A percentile compares a stretch with the other conserved stretches of the same genome.
These are phyloP conservation scores for Enoplosus armatus DNA, from an alignment of 2,797 vertebrate species.

Conservation along the genomic window DNA sequence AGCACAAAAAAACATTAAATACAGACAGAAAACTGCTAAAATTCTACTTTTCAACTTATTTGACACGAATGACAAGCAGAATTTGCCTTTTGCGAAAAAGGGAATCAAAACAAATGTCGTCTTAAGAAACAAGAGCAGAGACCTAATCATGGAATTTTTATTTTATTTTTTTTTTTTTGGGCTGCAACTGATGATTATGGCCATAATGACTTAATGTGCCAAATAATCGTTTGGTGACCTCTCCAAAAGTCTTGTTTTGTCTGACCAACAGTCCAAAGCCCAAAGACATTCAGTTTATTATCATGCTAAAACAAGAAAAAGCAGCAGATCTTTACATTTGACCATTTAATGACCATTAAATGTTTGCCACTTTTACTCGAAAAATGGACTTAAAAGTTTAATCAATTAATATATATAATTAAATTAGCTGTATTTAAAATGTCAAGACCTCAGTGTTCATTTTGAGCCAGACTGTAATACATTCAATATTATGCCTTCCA, in stretches of 20 bases:
- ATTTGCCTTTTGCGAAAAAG: not conserved
- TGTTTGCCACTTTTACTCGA: not conserved
- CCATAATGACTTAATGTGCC: not conserved
- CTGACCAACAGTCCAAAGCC: not conserved
- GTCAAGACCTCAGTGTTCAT: not conserved
- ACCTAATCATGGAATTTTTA: not conserved
- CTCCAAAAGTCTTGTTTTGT: not conserved
- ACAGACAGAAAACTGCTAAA: not conserved
- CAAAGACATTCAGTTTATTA: not conserved
- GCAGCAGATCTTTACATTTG: not conserved
- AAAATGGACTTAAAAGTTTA: not conserved
- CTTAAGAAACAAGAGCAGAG: not conserved
- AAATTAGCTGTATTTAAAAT: not conserved
- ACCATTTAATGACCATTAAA: not conserved
- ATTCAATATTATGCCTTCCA: not conserved
- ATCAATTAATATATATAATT: not conserved
- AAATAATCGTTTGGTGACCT: not conserved
- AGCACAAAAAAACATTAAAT: conserved; percentile 1
- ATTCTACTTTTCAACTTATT: not conserved
- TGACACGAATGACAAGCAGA: not conserved
- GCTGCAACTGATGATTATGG: not conserved
- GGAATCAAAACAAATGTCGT: not conserved
- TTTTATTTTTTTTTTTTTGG: not conserved
- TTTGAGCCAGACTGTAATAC: not conserved
- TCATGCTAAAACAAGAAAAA: not conserved